Base-by-base conservation (phyloP, 2,113 vertebrate genomes). In the Cryptomyrus ogoouensis region DNA sequence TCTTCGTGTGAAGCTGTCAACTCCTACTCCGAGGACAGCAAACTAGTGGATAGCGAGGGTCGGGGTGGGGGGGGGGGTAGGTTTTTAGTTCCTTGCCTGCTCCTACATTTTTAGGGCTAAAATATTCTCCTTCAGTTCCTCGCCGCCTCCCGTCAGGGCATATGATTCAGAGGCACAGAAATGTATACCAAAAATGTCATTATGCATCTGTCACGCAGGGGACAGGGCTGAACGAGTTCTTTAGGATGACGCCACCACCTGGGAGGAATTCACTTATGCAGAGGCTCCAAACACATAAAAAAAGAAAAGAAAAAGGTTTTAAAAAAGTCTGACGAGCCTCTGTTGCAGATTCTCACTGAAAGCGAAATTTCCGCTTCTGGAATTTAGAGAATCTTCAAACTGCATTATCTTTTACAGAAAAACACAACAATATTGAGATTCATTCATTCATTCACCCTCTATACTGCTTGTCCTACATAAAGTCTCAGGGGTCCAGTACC, bases 131-230 rank as follows among this genome's bases (percentile, higher is more conserved):
- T 31, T 49, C 44, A 86, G 83, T 49, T 86, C n/a, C 47, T n/a
- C 13, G 44, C n/a, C 2, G 46, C 47, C n/a, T n/a, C 24, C 27
- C 47, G 24, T 86, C 83, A 86, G 83, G n/a, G 47, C n/a, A 13
- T 47, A 47, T 86, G 47, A 86, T 49, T 49, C 83, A 86, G 83
- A 86, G 24, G 83, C 44, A 50, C 46, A 86, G 83, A 86, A 15
- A 50, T 27, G 83, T 86, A 49, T 50, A 86, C 83, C 42, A 13
- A 86, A 50, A 27, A 86, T 49, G 83, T 86, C 83, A 50, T 47
- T 86, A 47, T 50, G 47, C 44, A 86, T 86, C 83, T 86, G 83
- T 86, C 83, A 50, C 83, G 12, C 47, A 31, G 44, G 35, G 74
- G 35, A 86, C 21, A 49, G n/a, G 44, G 7, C 83, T 85, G 19